Evolutionary conservation across 2,797 vertebrate species (phyloP).

Genomic region (Chlorospingus flavigularis): DNA sequence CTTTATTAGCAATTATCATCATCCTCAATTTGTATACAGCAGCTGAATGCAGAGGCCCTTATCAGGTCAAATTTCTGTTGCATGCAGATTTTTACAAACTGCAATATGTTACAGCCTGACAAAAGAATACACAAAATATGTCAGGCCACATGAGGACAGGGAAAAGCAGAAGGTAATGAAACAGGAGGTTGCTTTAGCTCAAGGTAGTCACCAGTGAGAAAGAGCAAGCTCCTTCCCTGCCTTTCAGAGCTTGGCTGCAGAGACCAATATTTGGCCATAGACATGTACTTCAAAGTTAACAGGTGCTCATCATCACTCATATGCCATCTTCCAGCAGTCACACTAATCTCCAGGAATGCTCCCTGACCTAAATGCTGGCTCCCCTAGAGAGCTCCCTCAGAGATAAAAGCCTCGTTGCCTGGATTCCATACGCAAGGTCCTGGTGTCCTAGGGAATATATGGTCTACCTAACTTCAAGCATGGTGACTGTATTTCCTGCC

Average conservation of each 20-base stretch:
- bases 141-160: background rate
- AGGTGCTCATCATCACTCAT: background rate
- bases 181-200: background rate
- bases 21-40: background rate
- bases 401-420: background rate
- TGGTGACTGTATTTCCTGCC: accelerated
- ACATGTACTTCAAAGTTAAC: background rate
- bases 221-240: background rate
- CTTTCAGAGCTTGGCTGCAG: background rate
- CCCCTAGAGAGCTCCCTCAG: background rate
- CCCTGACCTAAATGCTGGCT: background rate
- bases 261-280: background rate
- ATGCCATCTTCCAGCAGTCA: background rate
- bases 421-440: background rate
- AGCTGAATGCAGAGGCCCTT: background rate
- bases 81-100: background rate
- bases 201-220: background rate
- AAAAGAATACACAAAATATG: background rate
- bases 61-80: background rate
- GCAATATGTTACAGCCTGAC: background rate
- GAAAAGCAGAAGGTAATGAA: background rate
- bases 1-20: background rate
- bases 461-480: background rate
- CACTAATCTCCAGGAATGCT: background rate
- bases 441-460: background rate